phyloP scores from a whole-genome alignment of 2,888 invertebrate species.

The Ennomos erosarius region DNA sequence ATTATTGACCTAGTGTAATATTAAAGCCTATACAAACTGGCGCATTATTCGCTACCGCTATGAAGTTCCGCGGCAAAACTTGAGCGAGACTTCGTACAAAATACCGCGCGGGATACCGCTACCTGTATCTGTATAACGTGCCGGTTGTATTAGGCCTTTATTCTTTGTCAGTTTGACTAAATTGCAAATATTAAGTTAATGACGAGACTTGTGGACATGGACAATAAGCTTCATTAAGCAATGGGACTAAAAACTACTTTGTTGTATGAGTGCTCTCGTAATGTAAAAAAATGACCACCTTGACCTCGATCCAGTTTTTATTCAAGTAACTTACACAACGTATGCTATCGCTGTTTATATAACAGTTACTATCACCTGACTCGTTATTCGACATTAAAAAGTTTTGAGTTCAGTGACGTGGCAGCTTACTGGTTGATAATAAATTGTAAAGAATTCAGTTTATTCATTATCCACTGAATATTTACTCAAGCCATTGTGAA shows the following conservation, averaged over 20 bases:
- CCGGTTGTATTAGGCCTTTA: no score
- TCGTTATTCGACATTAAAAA: constrained; percentile 10
- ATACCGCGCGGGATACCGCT: no score
- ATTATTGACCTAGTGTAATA: no score
- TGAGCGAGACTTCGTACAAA: no score
- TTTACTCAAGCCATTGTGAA: no score
- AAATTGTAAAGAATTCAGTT: background rate
- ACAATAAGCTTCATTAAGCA: no score
- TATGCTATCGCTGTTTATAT: constrained; percentile 19
- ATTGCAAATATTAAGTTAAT: background rate
- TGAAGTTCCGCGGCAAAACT: no score
- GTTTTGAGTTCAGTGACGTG: constrained; percentile 16
- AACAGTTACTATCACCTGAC: constrained; percentile 14
- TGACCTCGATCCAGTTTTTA: constrained; percentile 49
- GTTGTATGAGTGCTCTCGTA: constrained; percentile 1
- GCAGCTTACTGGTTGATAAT: constrained; percentile 1
- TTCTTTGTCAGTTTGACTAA: background rate
- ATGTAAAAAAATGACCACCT: constrained; percentile 39
- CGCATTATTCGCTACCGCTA: no score
- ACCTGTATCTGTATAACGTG: no score
- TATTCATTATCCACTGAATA: no score
- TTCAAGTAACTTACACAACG: constrained; percentile 25
- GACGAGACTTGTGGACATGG: background rate
- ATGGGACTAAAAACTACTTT: no score
- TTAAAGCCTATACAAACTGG: no score